Evolutionary conservation across 2,113 vertebrate species (phyloP).

Genomic region (Megalops atlanticus): DNA sequence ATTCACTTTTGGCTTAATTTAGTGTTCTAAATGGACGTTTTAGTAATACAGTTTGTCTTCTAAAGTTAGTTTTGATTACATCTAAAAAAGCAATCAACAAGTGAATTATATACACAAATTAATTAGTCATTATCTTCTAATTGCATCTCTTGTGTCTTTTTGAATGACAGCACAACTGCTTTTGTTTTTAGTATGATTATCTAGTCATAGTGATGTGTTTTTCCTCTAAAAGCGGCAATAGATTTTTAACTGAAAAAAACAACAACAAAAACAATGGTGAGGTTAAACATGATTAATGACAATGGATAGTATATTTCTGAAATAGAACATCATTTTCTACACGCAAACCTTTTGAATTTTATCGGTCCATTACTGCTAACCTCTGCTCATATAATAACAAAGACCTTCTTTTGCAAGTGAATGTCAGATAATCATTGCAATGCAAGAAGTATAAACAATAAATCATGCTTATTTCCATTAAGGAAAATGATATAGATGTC

Average conservation of each 20-base stretch:
- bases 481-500: too few species aligned
- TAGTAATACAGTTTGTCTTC: background rate
- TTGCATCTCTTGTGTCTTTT: conserved; percentile 46
- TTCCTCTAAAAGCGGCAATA: conserved; percentile 31
- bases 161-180: conserved; percentile 50
- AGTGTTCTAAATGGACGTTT: background rate
- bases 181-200: conserved; percentile 37
- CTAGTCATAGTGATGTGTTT: conserved; percentile 41
- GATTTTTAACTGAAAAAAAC: conserved; percentile 43
- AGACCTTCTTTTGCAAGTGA: background rate
- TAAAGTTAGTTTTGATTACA: background rate
- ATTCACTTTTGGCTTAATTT: background rate
- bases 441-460: background rate
- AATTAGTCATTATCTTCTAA: conserved; percentile 56
- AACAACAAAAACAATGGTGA: conserved; percentile 41
- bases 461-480: background rate
- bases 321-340: background rate
- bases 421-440: background rate
- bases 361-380: background rate
- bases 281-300: conserved; percentile 32
- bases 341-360: background rate
- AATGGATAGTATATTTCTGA: background rate
- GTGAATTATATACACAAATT: conserved; percentile 33
- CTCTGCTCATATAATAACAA: background rate
- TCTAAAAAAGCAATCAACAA: conserved; percentile 5